phyloP scores from a whole-genome alignment of 2,797 vertebrate species.

The Phalloptychus januarius region DNA sequence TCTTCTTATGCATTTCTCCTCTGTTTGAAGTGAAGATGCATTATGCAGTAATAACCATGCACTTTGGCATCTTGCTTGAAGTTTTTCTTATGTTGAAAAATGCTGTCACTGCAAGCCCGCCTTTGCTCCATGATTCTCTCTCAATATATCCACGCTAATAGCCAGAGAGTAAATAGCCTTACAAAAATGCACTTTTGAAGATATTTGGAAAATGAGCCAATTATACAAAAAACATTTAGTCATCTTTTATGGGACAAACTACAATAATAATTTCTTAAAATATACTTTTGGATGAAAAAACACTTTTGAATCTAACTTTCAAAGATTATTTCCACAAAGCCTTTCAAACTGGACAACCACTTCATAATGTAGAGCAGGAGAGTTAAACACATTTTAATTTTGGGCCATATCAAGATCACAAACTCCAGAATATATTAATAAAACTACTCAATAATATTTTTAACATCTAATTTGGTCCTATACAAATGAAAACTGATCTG shows the following conservation, averaged over 20 bases:
- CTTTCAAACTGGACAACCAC: neutral
- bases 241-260: neutral
- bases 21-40: slow-evolving; percentile 43
- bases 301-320: neutral
- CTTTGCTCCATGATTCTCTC: slow-evolving; percentile 35
- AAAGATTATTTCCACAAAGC: neutral
- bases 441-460: too few relatives aligned
- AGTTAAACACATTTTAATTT: too few relatives aligned
- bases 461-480: too few relatives aligned
- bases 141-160: slow-evolving; percentile 35
- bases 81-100: slow-evolving; percentile 63
- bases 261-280: neutral
- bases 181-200: slow-evolving; percentile 24
- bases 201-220: neutral
- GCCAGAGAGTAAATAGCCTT: slow-evolving; percentile 34
- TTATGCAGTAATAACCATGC: slow-evolving; percentile 29
- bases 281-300: too few relatives aligned
- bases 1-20: slow-evolving; percentile 38
- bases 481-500: too few relatives aligned
- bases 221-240: neutral
- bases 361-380: neutral
- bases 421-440: too few relatives aligned
- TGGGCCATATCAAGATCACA: too few relatives aligned
- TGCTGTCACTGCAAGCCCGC: slow-evolving; percentile 65
- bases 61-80: slow-evolving; percentile 55